A percentile compares a stretch with the other conserved stretches of the same genome.
Evolutionary conservation across 2,888 invertebrate genomes (phyloP).

Genomic region (Steinernema scapterisci): DNA sequence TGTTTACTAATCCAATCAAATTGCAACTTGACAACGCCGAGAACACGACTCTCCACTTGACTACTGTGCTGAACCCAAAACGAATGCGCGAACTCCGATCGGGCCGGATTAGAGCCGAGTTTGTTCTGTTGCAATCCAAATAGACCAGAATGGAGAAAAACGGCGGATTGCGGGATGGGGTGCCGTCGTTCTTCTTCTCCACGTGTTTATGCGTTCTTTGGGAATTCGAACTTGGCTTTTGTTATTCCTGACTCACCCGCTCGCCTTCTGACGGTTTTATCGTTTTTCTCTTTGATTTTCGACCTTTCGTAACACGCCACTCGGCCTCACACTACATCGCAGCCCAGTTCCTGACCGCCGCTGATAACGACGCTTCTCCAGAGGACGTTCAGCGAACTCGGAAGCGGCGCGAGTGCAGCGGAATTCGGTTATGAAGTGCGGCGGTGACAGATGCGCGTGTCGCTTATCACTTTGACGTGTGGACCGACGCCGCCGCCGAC

Average conservation of each 20-base stretch:
- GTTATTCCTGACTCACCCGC: too few relatives aligned
- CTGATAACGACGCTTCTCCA: slow-evolving; percentile 7
- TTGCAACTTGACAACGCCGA: slow-evolving; percentile 28
- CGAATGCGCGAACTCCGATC: slow-evolving; percentile 19
- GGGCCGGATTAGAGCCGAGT: slow-evolving; percentile 18
- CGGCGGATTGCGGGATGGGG: too few relatives aligned
- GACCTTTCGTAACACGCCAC: slow-evolving; percentile 22
- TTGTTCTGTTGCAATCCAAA: slow-evolving; percentile 4
- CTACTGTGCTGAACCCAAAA: background rate
- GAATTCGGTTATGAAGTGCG: too few relatives aligned
- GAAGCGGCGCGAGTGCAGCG: background rate
- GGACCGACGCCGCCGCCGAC: background rate
- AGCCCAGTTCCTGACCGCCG: background rate
- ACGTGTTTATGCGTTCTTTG: too few relatives aligned
- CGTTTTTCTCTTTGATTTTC: background rate
- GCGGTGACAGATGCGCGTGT: background rate
- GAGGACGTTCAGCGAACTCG: slow-evolving; percentile 5
- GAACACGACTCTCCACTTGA: slow-evolving; percentile 29
- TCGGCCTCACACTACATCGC: background rate
- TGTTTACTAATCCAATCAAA: slow-evolving; percentile 33
- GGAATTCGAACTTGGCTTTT: too few relatives aligned
- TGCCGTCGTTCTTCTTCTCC: too few relatives aligned
- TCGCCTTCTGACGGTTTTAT: too few relatives aligned
- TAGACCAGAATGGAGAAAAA: background rate
- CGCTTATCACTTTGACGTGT: background rate